Evolutionary conservation across 2,797 vertebrate genomes (phyloP).

Genomic region (Sarcophilus harrisii): DNA sequence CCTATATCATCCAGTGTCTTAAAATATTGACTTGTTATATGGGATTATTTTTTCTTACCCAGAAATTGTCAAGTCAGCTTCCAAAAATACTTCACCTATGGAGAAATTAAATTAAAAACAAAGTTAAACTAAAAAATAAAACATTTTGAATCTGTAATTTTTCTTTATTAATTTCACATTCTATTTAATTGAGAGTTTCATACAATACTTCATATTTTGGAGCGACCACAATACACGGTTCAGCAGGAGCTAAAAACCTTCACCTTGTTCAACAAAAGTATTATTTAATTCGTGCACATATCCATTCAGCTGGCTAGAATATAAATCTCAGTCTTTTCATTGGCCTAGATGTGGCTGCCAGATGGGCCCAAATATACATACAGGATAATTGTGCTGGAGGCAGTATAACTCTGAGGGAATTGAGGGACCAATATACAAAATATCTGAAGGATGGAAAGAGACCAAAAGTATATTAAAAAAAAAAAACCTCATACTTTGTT

Average conservation of each 20-base stretch:
- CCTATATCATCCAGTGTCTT: neutral
- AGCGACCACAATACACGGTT: neutral
- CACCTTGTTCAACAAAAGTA: neutral
- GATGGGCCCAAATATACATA: neutral
- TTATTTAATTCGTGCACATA: neutral
- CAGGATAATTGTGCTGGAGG: neutral
- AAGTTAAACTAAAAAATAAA: neutral
- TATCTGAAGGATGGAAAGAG: neutral
- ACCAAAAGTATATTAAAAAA: neutral
- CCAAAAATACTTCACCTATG: conserved; percentile 43
- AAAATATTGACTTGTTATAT: neutral
- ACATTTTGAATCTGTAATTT: neutral
- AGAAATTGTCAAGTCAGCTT: conserved; percentile 13
- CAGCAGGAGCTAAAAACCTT: neutral
- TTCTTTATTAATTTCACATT: neutral
- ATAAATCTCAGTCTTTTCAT: neutral
- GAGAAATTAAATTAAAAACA: neutral
- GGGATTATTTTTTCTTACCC: conserved; percentile 45
- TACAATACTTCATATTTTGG: neutral
- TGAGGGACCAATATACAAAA: neutral
- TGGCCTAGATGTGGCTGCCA: neutral
- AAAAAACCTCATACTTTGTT: neutral
- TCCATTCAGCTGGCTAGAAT: neutral
- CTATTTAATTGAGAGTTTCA: neutral
- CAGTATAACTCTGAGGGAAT: neutral